phyloP scores from a whole-genome alignment of 2,113 vertebrate genomes.

The Pungitius pungitius region DNA sequence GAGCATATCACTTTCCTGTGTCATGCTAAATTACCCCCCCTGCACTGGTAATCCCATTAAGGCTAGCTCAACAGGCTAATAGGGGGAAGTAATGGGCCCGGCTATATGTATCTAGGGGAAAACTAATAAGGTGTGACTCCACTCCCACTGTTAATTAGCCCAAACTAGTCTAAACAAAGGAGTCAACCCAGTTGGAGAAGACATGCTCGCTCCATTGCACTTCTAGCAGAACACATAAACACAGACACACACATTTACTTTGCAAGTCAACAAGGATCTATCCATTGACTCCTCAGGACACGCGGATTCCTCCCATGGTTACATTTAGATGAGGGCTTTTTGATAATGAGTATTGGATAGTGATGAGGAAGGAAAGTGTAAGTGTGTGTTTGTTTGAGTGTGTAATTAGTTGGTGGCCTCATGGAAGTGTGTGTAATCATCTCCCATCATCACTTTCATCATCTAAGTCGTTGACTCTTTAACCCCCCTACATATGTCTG shows the following conservation, averaged over 20 bases:
- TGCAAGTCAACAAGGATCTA: constrained; percentile 24
- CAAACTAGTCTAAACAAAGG: constrained; percentile 93
- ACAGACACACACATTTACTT: constrained; percentile 23
- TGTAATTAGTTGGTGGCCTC: constrained; percentile 73
- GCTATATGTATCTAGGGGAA: constrained; percentile 90
- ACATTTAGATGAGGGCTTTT: constrained; percentile 46
- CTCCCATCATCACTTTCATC: constrained; percentile 81
- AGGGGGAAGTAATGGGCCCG: constrained; percentile 98
- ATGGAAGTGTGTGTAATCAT: constrained; percentile 73
- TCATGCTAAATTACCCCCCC: constrained; percentile 98
- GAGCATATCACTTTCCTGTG: constrained; percentile 97
- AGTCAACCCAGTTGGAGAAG: constrained; percentile 64
- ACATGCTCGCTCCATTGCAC: constrained; percentile 44
- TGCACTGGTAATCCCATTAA: constrained; percentile 98
- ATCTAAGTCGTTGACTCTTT: constrained; percentile 77
- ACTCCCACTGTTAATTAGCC: constrained; percentile 99
- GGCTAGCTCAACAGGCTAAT: constrained; percentile 99
- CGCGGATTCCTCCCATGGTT: constrained; percentile 25
- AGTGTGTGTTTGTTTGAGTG: constrained; percentile 61
- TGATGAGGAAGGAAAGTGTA: constrained; percentile 28
- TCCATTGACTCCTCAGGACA: constrained; percentile 13
- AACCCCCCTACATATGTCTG: constrained; percentile 75
- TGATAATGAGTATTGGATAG: constrained; percentile 37
- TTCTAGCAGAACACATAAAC: constrained; percentile 18
- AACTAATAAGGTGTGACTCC: constrained; percentile 99